Conservation (phyloP, 2,888 invertebrate species). For the Rhagonycha lutea region DNA sequence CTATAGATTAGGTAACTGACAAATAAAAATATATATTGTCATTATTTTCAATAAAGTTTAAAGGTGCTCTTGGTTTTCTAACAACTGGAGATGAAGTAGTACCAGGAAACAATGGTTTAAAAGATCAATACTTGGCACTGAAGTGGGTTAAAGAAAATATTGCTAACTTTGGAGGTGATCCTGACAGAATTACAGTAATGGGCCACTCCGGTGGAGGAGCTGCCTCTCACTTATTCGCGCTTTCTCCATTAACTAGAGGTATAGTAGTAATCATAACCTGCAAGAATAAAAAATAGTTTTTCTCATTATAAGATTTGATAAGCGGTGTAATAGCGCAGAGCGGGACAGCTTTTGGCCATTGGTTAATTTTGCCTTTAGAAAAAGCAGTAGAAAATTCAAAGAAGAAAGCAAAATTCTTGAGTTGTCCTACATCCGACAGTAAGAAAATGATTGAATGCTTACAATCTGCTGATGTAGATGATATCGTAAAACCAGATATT, state of each 20-base stretch:
- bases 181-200: conserved; percentile 49
- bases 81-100: conserved; percentile 46
- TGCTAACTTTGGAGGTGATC: conserved; percentile 51
- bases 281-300: not conserved
- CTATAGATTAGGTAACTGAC: conserved; percentile 34
- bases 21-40: not conserved
- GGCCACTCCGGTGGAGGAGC: conserved; percentile 55
- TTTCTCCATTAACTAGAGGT: conserved; percentile 52
- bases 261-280: not conserved
- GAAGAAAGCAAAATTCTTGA: conserved; percentile 63
- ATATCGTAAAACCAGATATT: conserved; percentile 68
- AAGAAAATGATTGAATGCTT: conserved; percentile 64
- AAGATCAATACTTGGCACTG: conserved; percentile 52
- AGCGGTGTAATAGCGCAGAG: conserved; percentile 72
- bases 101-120: conserved; percentile 54
- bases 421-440: conserved; percentile 61
- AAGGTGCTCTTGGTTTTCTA: conserved; percentile 51
- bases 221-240: conserved; percentile 52
- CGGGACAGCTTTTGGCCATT: conserved; percentile 64
- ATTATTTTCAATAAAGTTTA: not conserved
- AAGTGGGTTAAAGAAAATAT: conserved; percentile 52
- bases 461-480: conserved; percentile 63
- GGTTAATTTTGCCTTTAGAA: conserved; percentile 57
- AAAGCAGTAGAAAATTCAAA: conserved; percentile 63
- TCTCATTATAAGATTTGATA: not conserved